A percentile compares a stretch with the other conserved stretches of the same genome.
These are phyloP conservation scores for Cerceris rybyensis DNA, from an alignment of 2,888 invertebrate species.

Conservation along the genomic window DNA sequence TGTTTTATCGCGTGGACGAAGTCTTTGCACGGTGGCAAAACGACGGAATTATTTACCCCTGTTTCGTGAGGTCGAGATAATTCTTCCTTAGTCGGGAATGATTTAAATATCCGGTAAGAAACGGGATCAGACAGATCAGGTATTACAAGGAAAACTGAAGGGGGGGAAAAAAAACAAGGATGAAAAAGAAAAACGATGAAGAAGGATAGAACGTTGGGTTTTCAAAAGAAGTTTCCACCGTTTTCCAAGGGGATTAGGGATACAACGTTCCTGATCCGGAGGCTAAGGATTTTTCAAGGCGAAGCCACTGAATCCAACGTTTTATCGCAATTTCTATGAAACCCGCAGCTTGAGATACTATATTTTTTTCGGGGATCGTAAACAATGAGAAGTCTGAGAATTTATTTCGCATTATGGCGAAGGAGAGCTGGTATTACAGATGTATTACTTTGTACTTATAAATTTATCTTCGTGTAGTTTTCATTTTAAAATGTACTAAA, in stretches of 20 bases:
- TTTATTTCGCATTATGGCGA: too few relatives aligned
- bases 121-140: constrained; percentile 1
- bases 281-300: constrained; percentile 50
- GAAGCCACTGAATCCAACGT: constrained; percentile 49
- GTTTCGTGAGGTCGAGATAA: neutral
- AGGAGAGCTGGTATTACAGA: too few relatives aligned
- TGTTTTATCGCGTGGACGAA: neutral
- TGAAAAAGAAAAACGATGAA: neutral
- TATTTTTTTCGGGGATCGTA: too few relatives aligned
- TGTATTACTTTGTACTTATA: too few relatives aligned
- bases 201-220: constrained; percentile 25
- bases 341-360: neutral
- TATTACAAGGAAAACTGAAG: constrained; percentile 1
- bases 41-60: neutral
- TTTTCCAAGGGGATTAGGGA: constrained; percentile 48
- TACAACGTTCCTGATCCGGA: constrained; percentile 43
- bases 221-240: constrained; percentile 44
- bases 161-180: constrained; percentile 6
- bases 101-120: constrained; percentile 6
- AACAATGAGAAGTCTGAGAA: too few relatives aligned
- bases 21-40: too few relatives aligned
- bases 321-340: constrained; percentile 49
- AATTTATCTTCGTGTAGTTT: too few relatives aligned
- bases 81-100: constrained; percentile 1
- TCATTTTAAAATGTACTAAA: too few relatives aligned